Evolutionary conservation across 1,140 invertebrate species (phyloP).

Genomic region (Ditylenchus dipsaci): DNA sequence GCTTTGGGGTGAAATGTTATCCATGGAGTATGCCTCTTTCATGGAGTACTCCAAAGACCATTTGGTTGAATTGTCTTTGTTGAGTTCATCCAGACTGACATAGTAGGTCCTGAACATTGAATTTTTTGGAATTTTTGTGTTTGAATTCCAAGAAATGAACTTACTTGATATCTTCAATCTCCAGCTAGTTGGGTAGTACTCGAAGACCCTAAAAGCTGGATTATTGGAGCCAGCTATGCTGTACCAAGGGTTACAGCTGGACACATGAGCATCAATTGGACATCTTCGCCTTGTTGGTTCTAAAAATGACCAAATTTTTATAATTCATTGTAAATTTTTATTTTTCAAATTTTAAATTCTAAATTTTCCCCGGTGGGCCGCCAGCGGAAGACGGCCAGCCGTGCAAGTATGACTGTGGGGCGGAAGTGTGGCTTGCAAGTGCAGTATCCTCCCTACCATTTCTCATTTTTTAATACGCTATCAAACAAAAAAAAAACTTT

Average conservation of each 20-base stretch:
- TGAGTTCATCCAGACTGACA: constrained; percentile 33
- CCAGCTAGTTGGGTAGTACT: constrained; percentile 22
- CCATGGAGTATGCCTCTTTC: constrained; percentile 26
- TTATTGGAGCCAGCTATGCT: constrained; percentile 19
- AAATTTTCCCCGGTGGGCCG: no score
- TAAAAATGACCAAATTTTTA: background rate
- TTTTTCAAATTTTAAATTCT: no score
- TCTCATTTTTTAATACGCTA: background rate
- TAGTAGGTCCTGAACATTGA: constrained; percentile 37
- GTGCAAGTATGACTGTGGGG: no score
- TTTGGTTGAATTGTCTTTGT: constrained; percentile 15
- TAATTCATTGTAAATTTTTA: no score
- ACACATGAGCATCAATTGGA: constrained; percentile 20
- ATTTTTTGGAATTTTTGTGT: constrained; percentile 2
- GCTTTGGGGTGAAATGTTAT: constrained; percentile 16
- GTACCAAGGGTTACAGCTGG: constrained; percentile 25
- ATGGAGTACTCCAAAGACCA: constrained; percentile 41
- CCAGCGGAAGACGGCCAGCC: no score
- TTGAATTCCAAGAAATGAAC: background rate
- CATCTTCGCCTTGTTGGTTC: background rate
- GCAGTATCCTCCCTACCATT: background rate
- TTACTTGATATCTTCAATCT: constrained; percentile 32
- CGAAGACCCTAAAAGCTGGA: constrained; percentile 24
- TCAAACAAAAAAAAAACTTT: no score
- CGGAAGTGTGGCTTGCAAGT: background rate